Conservation (phyloP, 2,888 invertebrate genomes). For the Monoplex corrugatus region DNA sequence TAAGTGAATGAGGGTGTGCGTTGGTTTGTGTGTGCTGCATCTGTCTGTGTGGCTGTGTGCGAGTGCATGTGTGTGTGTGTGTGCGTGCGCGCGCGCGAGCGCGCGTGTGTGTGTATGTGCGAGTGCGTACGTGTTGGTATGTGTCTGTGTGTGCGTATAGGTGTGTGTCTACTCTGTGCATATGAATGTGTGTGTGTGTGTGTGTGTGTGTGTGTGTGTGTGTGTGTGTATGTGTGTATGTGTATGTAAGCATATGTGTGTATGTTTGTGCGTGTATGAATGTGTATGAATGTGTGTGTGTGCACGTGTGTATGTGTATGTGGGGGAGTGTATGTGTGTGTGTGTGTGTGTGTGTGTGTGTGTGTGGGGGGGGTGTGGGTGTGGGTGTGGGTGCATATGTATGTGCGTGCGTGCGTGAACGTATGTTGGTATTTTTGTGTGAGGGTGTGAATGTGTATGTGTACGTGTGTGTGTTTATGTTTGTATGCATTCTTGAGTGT, state of each 20-base stretch:
- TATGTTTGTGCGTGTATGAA: not conserved
- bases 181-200: not conserved
- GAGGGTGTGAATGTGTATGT: not conserved
- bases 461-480: not conserved
- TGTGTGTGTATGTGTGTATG: not conserved
- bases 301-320: not conserved
- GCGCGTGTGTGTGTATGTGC: not conserved
- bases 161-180: not conserved
- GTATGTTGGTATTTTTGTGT: not conserved
- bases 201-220: not conserved
- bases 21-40: not conserved
- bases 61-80: not conserved
- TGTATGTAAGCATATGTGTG: not conserved
- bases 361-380: not conserved
- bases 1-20: not conserved
- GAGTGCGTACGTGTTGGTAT: not conserved
- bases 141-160: not conserved
- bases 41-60: not conserved
- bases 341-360: not conserved
- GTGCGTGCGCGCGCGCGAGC: not conserved
- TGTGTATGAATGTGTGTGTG: constrained; percentile 6
- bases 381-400: not conserved
- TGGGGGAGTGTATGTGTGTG: not conserved
- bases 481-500: not conserved
- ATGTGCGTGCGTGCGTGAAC: not conserved